Evolutionary conservation across 2,797 vertebrate species (phyloP), one percentile per base, ranked within the genome.

Genomic region (Pygocentrus nattereri): DNA sequence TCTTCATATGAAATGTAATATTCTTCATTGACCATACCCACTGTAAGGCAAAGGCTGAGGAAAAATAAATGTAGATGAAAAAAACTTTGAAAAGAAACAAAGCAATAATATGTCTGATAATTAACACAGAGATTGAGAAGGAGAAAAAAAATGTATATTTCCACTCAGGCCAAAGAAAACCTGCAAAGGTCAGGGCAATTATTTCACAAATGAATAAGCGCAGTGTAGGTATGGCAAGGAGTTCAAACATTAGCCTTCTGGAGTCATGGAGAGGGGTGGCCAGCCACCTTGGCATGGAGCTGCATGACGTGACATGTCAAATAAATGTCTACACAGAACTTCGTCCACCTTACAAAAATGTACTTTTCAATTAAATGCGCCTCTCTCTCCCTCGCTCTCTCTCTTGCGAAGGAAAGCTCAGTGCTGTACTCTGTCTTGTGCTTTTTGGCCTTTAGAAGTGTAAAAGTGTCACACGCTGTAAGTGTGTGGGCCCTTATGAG

Each of bases 221-320:
- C 90, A 90, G 90, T 89, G 89, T 91, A 83, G 89, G 85, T 81
- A 84, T 78, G 86, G 89, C 89, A 86, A 0, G 0, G 80, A 89
- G 90, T 90, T 92, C 89, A 91, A 91, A 91, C 90, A 23, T 71
- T 67, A 85, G 85, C 76, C 76, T 85, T 83, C 82, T 80, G 85
- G 49, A 86, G 88, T 64, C 84, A 76, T 78, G 78, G 64, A 85
- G 83, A 82, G 84, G 84, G 88, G 89, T 85, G 88, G 81, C 87
- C 89, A 72, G 85, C 77, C 87, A 62, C 82, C 85, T 80, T 90
- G 92, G 89, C 90, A 80, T 69, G 38, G 27, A 19, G 15, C 73
- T 5, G 81, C 65, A 91, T 92, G 91, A 93, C 88, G 90, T 88
- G 86, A 91, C 89, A 83, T 74, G 85, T 92, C 92, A 90, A 92